A percentile compares a stretch with the other conserved stretches of the same genome.
Conservation (phyloP, 2,113 vertebrate genomes). For the Pan troglodytes region NHGRI_mPanTro3-v2.1_pri NC_072407.2:25003501-25004000, state of each 20-base stretch:
- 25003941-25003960: neutral
- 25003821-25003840: neutral
- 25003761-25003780: neutral
- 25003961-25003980: fast-evolving
- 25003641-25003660: neutral
- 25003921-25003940: neutral
- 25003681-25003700: neutral
- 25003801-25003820: neutral
- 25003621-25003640: neutral
- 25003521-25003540: neutral
- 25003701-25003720: neutral
- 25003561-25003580: too few relatives aligned
- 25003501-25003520: neutral
- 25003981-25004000: neutral
- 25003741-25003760: neutral
- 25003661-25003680: neutral
- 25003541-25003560: neutral
- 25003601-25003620: neutral
- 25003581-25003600: neutral
- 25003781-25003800: neutral
- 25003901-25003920: neutral
- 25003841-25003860: neutral
- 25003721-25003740: neutral
- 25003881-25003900: neutral
- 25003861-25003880: neutral